A percentile compares a stretch with the other conserved stretches of the same genome.
Evolutionary conservation across 2,113 vertebrate species (phyloP).

Genomic region (Gasterosteus aculeatus): DNA sequence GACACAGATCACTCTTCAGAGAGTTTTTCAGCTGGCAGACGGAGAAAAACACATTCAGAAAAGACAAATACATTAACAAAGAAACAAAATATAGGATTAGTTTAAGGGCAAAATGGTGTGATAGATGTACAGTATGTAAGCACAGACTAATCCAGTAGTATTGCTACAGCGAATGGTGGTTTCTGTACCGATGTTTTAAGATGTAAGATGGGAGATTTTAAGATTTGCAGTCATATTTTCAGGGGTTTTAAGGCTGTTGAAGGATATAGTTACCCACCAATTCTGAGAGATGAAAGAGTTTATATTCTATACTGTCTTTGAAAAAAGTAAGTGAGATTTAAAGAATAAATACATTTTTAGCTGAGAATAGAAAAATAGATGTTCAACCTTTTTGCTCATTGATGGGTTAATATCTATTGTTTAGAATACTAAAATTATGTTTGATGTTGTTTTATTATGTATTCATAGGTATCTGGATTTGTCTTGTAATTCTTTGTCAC

Average conservation of each 20-base stretch:
- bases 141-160: background rate
- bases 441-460: background rate
- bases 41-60: slow-evolving; percentile 23
- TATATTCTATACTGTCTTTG: background rate
- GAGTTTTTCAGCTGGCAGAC: slow-evolving; percentile 92
- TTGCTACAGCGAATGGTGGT: background rate
- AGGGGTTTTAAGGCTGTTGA: background rate
- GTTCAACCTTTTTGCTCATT: background rate
- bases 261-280: background rate
- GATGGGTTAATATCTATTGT: background rate
- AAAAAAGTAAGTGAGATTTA: background rate
- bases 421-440: background rate
- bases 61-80: slow-evolving; percentile 5
- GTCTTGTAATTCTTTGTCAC: background rate
- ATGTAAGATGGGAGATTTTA: background rate
- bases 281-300: background rate
- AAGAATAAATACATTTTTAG: background rate
- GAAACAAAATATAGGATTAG: background rate
- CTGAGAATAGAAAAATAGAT: background rate
- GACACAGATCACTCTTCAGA: slow-evolving; percentile 93
- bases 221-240: background rate
- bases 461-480: background rate
- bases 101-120: background rate
- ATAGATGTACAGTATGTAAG: background rate
- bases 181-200: background rate